A percentile compares a stretch with the other conserved stretches of the same genome.
These are phyloP conservation scores for Champsocephalus gunnari DNA, from an alignment of 2,797 vertebrate genomes.

Conservation along the genomic window DNA sequence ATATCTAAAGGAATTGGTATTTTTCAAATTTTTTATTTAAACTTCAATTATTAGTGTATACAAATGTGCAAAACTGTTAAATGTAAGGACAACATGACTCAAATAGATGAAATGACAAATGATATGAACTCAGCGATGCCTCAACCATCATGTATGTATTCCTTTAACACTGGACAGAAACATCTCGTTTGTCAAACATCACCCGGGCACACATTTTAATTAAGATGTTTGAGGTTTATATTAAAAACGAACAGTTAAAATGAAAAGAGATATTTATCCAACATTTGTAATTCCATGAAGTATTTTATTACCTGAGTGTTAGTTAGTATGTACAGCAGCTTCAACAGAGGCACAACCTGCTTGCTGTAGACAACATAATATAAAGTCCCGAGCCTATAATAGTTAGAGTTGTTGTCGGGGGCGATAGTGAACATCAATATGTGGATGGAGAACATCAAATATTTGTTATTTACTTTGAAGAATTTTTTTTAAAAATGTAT, in stretches of 20 bases:
- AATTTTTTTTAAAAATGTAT: too few species aligned
- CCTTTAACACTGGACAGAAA: background rate
- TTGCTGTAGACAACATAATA: too few species aligned
- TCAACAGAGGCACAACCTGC: background rate
- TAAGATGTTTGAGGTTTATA: background rate
- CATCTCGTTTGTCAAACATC: background rate
- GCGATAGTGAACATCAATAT: background rate
- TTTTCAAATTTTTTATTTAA: background rate
- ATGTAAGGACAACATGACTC: conserved; percentile 6
- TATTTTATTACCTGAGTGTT: background rate
- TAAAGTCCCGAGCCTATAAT: background rate
- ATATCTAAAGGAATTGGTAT: background rate
- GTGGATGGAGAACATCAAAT: background rate
- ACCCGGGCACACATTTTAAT: background rate
- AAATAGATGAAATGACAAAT: conserved; percentile 4
- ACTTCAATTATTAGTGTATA: too few species aligned
- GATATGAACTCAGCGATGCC: background rate
- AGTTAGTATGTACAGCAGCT: background rate
- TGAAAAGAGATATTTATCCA: background rate
- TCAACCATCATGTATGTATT: background rate
- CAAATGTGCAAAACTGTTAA: background rate
- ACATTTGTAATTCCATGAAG: background rate
- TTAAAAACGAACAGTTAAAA: background rate
- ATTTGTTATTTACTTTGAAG: background rate
- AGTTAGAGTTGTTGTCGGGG: background rate